Base-by-base conservation (phyloP, 2,797 vertebrate genomes). In the Euthynnus affinis region DNA sequence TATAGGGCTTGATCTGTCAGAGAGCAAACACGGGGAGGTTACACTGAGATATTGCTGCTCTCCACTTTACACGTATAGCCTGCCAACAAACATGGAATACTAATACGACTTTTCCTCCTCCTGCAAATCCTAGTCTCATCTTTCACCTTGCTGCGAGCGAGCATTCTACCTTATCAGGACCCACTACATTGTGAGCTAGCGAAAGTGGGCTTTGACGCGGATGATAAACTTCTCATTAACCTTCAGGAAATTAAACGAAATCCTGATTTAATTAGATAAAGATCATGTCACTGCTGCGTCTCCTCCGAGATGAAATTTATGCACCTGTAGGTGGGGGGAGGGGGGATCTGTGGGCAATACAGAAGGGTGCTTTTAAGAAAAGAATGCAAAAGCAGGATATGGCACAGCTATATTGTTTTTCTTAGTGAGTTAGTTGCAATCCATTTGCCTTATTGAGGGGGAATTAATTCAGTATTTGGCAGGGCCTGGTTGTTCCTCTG, bases 191-290 rank as follows among this genome's bases (percentile, higher is more conserved):
- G 88, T 85, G 67, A 83, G 77, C 12, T 60, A 73, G 86, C 14
- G 59, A 90, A 92, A 88, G 90, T 92, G 84, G 86, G 90, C 82
- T 87, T 87, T 83, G 88, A 87, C 78, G 69, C 55, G 42, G 87
- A 87, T 84, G 85, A 89, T 89, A 93, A 94, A 94, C 88, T 87
- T 90, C 90, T 94, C 90, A 93, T 95, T 94, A 94, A 94, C 90
- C 88, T 92, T 90, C 86, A 91, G 89, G 89, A 93, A 91, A 94
- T 93, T 84, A 93, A 89, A 88, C 46, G 81, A 89, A 93, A 92
- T 87, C 89, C 84, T 90, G 85, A 93, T 93, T 93, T 91, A 93
- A 94, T 94, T 91, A 91, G 91, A 85, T 89, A 86, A 91, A 89
- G 92, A 93, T 91, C 81, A 75, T 89, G 91, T 90, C 90, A 89